Evolutionary conservation across 2,888 invertebrate genomes (phyloP).

Genomic region (Mactromeris polynyma): DNA sequence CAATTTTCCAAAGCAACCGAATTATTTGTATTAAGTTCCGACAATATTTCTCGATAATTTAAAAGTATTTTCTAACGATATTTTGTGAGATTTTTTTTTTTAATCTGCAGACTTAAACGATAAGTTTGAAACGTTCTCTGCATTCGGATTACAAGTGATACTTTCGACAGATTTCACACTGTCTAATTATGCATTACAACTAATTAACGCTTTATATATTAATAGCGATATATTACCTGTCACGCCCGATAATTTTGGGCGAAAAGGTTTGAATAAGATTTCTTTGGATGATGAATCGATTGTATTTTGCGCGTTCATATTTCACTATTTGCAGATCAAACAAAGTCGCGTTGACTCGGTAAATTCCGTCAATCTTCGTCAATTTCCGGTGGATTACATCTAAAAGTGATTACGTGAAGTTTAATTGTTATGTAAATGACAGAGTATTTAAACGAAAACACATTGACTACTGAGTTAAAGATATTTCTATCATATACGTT

Average conservation of each 20-base stretch:
- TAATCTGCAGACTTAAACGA: background rate
- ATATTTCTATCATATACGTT: no score
- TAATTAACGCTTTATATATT: conserved; percentile 1
- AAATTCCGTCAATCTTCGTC: background rate
- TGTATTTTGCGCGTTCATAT: background rate
- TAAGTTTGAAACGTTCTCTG: background rate
- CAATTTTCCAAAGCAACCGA: background rate
- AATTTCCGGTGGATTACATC: background rate
- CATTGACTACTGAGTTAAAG: no score
- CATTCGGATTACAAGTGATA: background rate
- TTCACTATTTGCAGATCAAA: background rate
- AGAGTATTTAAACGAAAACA: no score
- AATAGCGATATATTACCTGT: background rate
- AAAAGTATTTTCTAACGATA: background rate
- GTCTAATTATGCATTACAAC: background rate
- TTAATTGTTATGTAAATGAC: no score
- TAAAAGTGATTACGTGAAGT: no score
- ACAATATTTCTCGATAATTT: background rate
- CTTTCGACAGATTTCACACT: background rate
- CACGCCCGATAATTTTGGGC: background rate
- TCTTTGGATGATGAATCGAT: background rate
- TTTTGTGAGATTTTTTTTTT: background rate
- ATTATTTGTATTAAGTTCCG: background rate
- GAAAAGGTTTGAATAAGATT: conserved; percentile 1
- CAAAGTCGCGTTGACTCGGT: background rate